These are phyloP conservation scores for Thera britannica DNA, from an alignment of 2,888 invertebrate species.

Conservation along the genomic window DNA sequence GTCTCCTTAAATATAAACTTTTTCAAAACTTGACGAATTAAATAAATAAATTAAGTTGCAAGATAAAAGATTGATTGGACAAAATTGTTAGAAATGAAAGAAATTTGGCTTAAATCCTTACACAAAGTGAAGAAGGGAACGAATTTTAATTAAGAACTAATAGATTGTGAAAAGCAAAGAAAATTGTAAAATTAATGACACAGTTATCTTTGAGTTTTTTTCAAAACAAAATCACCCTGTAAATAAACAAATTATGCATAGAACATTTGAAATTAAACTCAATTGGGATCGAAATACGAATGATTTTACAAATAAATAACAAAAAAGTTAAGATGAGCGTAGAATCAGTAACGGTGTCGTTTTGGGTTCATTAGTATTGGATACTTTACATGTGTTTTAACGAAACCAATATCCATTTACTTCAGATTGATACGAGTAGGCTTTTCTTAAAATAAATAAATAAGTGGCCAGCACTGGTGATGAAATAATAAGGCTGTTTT, in stretches of 20 bases:
- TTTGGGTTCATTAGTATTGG: conserved; percentile 64
- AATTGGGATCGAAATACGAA: conserved; percentile 30
- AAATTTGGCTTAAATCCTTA: neutral
- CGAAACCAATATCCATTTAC: conserved; percentile 78
- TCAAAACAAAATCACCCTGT: conserved; percentile 15
- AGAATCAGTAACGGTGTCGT: conserved; percentile 47
- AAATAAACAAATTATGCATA: conserved; percentile 8
- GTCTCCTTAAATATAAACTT: too few relatives aligned
- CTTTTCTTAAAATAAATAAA: conserved; percentile 53
- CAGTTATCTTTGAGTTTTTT: neutral
- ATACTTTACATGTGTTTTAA: conserved; percentile 77
- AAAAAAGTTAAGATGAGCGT: conserved; percentile 24
- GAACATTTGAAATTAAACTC: conserved; percentile 35
- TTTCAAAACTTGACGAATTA: too few relatives aligned
- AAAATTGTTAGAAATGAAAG: neutral
- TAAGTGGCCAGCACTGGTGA: too few relatives aligned
- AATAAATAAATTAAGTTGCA: too few relatives aligned
- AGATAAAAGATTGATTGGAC: neutral
- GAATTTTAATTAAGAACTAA: neutral
- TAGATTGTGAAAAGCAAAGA: neutral
- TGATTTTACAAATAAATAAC: conserved; percentile 31
- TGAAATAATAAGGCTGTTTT: too few relatives aligned
- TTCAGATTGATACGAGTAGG: conserved; percentile 71
- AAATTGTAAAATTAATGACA: neutral
- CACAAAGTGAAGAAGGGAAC: neutral